Conservation (phyloP, 1,140 invertebrate genomes). For the Camponotus pennsylvanicus region DNA sequence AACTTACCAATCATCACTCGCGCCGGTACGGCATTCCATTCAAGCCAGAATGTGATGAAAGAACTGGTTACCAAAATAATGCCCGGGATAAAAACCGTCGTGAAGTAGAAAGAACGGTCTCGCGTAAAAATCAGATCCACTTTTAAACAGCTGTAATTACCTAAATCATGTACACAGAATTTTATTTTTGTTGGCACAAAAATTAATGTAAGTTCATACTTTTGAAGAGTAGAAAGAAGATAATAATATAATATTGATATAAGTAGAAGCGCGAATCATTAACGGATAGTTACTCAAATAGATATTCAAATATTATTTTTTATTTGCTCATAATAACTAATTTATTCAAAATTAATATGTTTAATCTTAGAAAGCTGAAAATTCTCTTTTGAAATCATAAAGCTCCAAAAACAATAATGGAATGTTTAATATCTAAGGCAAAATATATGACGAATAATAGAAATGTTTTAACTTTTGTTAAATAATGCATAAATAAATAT, state of each 20-base stretch:
- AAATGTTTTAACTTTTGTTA: too few species aligned
- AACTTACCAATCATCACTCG: constrained; percentile 95
- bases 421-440: too few species aligned
- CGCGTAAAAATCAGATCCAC: constrained; percentile 96
- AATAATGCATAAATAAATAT: too few species aligned
- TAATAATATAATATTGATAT: constrained; percentile 12
- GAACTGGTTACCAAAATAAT: constrained; percentile 98
- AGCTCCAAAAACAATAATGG: background rate
- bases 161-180: constrained; percentile 85
- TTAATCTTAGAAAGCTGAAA: background rate
- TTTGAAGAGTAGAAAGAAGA: background rate
- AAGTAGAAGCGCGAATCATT: background rate
- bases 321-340: background rate
- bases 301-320: background rate
- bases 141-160: constrained; percentile 97
- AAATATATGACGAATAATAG: too few species aligned
- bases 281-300: background rate
- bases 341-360: background rate
- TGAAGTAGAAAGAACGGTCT: constrained; percentile 98
- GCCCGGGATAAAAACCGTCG: constrained; percentile 97
- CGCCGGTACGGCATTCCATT: constrained; percentile 98
- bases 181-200: constrained; percentile 38
- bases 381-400: background rate
- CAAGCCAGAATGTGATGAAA: constrained; percentile 98
- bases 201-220: constrained; percentile 10